Evolutionary conservation across 2,888 invertebrate genomes (phyloP), one percentile per base, ranked within the genome.

Genomic region (Vannuccia rotundouncinata): DNA sequence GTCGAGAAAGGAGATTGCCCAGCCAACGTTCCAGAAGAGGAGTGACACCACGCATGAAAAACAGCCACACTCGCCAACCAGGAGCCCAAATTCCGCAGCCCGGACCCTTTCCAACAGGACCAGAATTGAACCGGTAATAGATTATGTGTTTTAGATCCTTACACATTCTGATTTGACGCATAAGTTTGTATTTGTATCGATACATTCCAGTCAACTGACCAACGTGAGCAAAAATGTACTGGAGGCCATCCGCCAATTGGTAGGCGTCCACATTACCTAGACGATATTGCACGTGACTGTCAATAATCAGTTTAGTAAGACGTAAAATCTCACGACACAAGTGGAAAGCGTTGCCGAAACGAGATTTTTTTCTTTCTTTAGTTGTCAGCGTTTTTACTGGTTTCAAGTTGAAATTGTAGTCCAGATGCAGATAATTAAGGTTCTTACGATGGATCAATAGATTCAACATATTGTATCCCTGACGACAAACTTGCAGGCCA

Each of bases 151-250:
- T 99, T 84, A 99, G 90, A 90, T 99, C 99, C 89, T 99, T 99
- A 91, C 99, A 99, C 99, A 99, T 99, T 78, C 99, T 90, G 84
- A 99, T 98, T 89, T 98, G 98, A 85, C 95, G 91, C 97, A 98
- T 98, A 80, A 98, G 90, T 88, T 98, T 98, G 90, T 98, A 98
- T 84, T 90, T 90, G 90, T 98, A 98, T 30, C 99, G 91, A 90
- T 99, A 99, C 99, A 99, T 99, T 87, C 99, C 99, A 0, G 99
- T 99, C 81, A 99, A 90, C 88, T 99, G 99, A 0, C 99, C 99
- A 5, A 99, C 98, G 86, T 99, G 99, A 0, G 99, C 95, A 88
- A 99, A 99, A 82, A 99, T 95, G 88, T 99, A 99, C 89, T 99
- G 99, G 59, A 99, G 89, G 10, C 99, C 99, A 88, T 99, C 99